Evolutionary conservation across 64 coral and sea anemone species (phyloP), one percentile per base, ranked within the genome.

Genomic region (Pocillopora verrucosa): DNA sequence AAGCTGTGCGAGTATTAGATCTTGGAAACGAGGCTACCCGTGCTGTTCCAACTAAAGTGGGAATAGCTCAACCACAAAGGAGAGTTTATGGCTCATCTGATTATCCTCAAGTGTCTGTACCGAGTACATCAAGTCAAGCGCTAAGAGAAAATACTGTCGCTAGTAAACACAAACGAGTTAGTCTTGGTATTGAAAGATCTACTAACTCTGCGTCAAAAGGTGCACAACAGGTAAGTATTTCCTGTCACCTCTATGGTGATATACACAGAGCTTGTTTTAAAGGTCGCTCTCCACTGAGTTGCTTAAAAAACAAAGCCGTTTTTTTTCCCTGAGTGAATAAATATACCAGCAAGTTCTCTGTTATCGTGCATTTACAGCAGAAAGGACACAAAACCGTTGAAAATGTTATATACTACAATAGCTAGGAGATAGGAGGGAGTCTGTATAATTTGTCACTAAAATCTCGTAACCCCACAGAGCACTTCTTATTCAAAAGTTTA

Each of bases 21-120:
- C 82, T 85, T 58, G 65, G 82, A 72, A 67, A 72, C 57, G 82
- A 85, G 35, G 62, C 11, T 2, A n/a, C 41, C 15, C 61, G n/a
- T 41, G 61, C 22, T 19, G 63, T n/a, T 13, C 61, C 64, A 1
- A 65, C 89, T 5, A 91, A 91, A 38, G 89, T 91, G 38, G 89
- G 89, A 58, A 82, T 91, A 65, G 89, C 89, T 41, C 89, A 91
- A 60, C 89, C 89, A 85, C 72, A 84, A 38, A 74, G 89, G 56
- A 80, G 89, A 35, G 5, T 73, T 15, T 51, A 76, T 9, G 58
- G 73, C 58, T 60, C 16, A 37, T 22, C 58, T 63, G 35, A 34
- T 10, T 11, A 24, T 70, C 67, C 22, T 22, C 67, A 24, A 17
- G 61, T 63, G n/a, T 9, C 20, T 0, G 11, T 70, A 6, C 7